Percentiles rank a stretch among this genome's conserved stretches.
Conservation (phyloP, 2,888 invertebrate species). For the Creontiades dilutus region DNA sequence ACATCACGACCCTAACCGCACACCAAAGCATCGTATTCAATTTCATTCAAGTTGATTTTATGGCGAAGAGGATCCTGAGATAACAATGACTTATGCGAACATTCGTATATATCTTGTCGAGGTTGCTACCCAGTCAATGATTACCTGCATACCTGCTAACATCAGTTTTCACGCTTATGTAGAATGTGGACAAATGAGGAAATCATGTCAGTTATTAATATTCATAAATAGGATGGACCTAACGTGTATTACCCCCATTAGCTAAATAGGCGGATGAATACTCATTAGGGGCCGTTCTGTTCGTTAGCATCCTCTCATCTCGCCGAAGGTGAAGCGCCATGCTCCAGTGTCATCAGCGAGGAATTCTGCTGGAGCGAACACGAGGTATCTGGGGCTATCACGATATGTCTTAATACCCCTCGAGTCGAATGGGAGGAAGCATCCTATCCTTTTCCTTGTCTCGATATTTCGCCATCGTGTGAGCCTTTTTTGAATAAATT, state of each 20-base stretch:
- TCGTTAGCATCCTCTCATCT: slow-evolving; percentile 41
- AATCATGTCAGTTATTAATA: neutral
- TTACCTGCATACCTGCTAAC: too few species aligned
- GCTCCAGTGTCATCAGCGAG: slow-evolving; percentile 47
- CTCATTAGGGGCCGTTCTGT: neutral
- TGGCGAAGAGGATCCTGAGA: too few species aligned
- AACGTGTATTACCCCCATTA: neutral
- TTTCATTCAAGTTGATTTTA: too few species aligned
- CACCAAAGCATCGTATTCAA: too few species aligned
- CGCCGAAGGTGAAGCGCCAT: slow-evolving; percentile 56
- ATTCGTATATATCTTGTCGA: too few species aligned
- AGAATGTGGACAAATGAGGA: neutral
- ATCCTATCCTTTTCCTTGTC: slow-evolving; percentile 26
- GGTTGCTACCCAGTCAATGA: too few species aligned
- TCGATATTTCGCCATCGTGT: neutral
- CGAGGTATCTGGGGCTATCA: slow-evolving; percentile 50
- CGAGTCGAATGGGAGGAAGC: slow-evolving; percentile 31
- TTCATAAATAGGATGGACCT: neutral
- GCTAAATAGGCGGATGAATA: slow-evolving; percentile 19
- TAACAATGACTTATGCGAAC: too few species aligned
- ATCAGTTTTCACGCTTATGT: neutral
- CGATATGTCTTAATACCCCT: slow-evolving; percentile 55
- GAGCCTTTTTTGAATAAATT: too few species aligned
- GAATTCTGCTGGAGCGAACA: slow-evolving; percentile 55
- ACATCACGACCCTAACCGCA: too few species aligned